Evolutionary conservation across 2,797 vertebrate genomes (phyloP).

Genomic region (Knipowitschia caucasica): DNA sequence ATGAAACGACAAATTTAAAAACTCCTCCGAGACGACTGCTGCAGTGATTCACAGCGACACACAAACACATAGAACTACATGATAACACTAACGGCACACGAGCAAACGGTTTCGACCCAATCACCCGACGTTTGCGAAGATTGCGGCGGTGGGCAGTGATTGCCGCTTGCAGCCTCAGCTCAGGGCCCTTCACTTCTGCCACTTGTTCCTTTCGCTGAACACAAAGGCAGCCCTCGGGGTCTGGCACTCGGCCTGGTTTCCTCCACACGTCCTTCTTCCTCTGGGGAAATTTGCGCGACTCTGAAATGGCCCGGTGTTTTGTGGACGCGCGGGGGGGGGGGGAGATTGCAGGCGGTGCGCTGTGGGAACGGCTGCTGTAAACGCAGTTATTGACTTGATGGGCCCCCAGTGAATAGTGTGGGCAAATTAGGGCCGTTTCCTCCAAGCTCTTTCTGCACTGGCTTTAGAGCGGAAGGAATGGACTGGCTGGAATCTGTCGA

Average conservation of each 20-base stretch:
- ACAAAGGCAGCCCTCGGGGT: slow-evolving; percentile 37
- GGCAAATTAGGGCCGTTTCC: slow-evolving; percentile 49
- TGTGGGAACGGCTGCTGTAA: slow-evolving; percentile 57
- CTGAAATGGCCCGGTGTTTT: slow-evolving; percentile 63
- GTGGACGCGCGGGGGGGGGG: slow-evolving; percentile 38
- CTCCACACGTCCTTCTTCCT: slow-evolving; percentile 48
- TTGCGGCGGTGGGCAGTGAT: too few relatives aligned
- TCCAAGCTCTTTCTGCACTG: slow-evolving; percentile 11
- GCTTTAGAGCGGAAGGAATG: too few relatives aligned
- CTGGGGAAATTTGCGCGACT: slow-evolving; percentile 60
- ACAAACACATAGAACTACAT: too few relatives aligned
- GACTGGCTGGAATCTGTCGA: too few relatives aligned
- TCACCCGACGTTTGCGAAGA: too few relatives aligned
- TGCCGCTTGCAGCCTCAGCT: too few relatives aligned
- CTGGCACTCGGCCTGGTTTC: slow-evolving; percentile 52
- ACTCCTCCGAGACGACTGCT: too few relatives aligned
- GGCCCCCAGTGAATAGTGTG: slow-evolving; percentile 60
- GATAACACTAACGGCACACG: too few relatives aligned
- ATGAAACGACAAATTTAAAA: too few relatives aligned
- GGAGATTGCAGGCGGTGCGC: slow-evolving; percentile 46
- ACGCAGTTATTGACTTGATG: slow-evolving; percentile 57
- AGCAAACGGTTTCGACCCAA: too few relatives aligned
- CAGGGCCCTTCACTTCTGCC: slow-evolving; percentile 18
- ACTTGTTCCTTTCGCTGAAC: slow-evolving; percentile 33
- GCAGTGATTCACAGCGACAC: too few relatives aligned